A percentile compares a stretch with the other conserved stretches of the same genome.
Conservation (phyloP, 2,888 invertebrate genomes). For the Sarcophaga subvicina region DNA sequence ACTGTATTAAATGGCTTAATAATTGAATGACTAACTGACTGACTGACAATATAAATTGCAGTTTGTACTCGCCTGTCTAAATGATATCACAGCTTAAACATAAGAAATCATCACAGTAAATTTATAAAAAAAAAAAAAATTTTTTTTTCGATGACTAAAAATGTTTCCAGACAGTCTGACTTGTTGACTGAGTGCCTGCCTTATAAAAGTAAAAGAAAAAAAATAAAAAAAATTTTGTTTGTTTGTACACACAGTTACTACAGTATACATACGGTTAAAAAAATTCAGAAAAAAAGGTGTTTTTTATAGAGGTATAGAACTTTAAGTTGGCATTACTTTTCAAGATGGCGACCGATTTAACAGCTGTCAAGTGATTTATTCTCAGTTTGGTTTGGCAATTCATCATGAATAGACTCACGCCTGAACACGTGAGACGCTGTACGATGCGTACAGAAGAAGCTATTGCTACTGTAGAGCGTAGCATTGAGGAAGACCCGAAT, state of each 20-base stretch:
- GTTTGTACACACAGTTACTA: not conserved
- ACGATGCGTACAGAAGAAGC: too few relatives aligned
- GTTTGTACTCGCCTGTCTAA: constrained; percentile 6
- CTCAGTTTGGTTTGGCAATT: too few relatives aligned
- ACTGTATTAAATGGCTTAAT: not conserved
- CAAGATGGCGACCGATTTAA: too few relatives aligned
- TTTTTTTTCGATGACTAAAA: constrained; percentile 29
- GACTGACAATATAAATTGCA: constrained; percentile 58
- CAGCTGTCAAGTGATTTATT: too few relatives aligned
- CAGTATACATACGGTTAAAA: too few relatives aligned
- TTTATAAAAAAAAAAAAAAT: constrained; percentile 14
- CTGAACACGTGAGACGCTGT: too few relatives aligned
- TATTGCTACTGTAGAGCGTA: too few relatives aligned
- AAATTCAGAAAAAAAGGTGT: too few relatives aligned
- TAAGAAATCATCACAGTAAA: constrained; percentile 37
- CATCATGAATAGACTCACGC: too few relatives aligned
- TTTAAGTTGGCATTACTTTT: too few relatives aligned
- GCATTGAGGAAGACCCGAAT: too few relatives aligned
- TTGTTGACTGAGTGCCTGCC: constrained; percentile 65
- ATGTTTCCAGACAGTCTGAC: constrained; percentile 69
- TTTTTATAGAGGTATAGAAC: too few relatives aligned
- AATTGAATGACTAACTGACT: not conserved
- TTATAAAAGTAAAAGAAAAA: constrained; percentile 34
- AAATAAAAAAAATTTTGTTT: not conserved
- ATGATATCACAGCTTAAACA: constrained; percentile 64